phyloP scores from a whole-genome alignment of 2,888 invertebrate species.

The Chymomyza procnemis region DNA sequence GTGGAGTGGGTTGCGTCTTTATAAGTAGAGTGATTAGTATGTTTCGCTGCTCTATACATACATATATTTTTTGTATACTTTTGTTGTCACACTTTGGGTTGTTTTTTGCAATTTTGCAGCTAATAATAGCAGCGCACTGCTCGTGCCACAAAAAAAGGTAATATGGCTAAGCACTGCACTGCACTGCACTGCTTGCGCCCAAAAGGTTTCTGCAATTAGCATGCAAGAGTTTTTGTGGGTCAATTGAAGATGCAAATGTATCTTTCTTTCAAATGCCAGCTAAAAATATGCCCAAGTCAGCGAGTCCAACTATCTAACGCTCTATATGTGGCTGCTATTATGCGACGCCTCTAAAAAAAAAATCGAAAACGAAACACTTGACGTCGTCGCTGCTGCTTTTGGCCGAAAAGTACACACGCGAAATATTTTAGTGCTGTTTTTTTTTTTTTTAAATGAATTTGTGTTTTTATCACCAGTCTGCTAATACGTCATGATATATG shows the following conservation, averaged over 20 bases:
- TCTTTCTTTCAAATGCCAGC: constrained; percentile 7
- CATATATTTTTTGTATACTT: constrained; percentile 2
- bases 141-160: constrained; percentile 8
- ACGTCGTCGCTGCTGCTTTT: constrained; percentile 25
- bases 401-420: constrained; percentile 59
- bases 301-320: background rate
- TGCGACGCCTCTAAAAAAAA: background rate
- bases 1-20: background rate
- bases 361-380: constrained; percentile 21
- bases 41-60: too few relatives aligned
- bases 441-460: background rate
- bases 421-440: constrained; percentile 25
- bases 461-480: constrained; percentile 54
- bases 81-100: constrained; percentile 18
- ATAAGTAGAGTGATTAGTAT: background rate
- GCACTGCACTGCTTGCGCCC: background rate
- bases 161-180: background rate
- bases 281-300: constrained; percentile 8
- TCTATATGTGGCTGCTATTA: background rate
- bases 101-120: constrained; percentile 27
- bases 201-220: constrained; percentile 9
- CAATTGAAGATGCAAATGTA: background rate
- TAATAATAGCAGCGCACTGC: constrained; percentile 32
- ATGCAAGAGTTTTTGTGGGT: background rate
- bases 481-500: constrained; percentile 65